Evolutionary conservation across 2,888 invertebrate genomes (phyloP), one percentile per base, ranked within the genome.

Genomic region (Eurytoma californica): DNA sequence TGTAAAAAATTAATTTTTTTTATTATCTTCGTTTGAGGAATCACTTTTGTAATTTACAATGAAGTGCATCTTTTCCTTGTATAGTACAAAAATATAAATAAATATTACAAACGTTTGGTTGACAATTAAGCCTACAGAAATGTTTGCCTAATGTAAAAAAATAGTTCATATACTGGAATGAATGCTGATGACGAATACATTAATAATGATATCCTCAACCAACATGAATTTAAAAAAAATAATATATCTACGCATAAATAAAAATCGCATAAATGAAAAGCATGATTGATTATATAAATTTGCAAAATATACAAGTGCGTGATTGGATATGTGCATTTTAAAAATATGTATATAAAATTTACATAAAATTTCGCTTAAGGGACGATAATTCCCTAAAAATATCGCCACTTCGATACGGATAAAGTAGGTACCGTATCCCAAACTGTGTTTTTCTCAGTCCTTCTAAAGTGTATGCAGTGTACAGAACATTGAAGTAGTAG

Each of bases 31-130:
- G 20, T 49, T 78, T 24, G 16, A 9, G 66, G 39, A 53, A 66
- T 58, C 14, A 49, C 18, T 72, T 49, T 9, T 28, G 47, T 18
- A 72, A 14, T 49, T 65, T 67, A 68, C 69, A 69, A 53, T 73
- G 24, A 39, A 77, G 24, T 70, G 20, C 39, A 39, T 39, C 39
- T 39, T 9, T 39, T 18, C 30, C 24, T 63, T 57, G 53, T 58
- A 14, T 20, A 72, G 68, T 80, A 80, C 58, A 76, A 80, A 80
- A 79, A 80, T 73, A 73, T 77, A 79, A 24, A 81, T 80, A 77
- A 77, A 74, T 80, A 77, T 9, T 77, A 80, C 77, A 79, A 77
- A 67, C 55, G 74, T 66, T 70, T 60, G 49, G 61, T 69, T 60
- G 39, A 65, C 65, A 13, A 69, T 61, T 72, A 79, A 9, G 47